Base-by-base conservation (phyloP, 2,888 invertebrate genomes). In the Dasysyrphus tricinctus region DNA sequence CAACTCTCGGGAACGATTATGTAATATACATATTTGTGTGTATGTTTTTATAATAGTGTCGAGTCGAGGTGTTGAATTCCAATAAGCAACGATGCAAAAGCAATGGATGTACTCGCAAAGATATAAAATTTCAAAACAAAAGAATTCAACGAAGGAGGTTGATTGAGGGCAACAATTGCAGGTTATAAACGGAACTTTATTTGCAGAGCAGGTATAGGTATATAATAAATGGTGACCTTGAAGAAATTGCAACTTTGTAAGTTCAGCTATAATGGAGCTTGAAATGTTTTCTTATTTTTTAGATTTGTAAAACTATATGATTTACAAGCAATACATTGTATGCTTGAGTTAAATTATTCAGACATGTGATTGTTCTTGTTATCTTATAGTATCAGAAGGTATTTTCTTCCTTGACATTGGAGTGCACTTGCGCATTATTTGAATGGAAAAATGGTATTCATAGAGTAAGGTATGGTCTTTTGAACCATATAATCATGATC, bases 171-270 rank as follows among this genome's bases (percentile, higher is more conserved):
- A 61, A 47, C 61, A 59, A 56, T 61, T 75, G 80, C 56, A 54
- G 59, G 16, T 69, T 59, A 61, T 29, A 47, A 63, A 57, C 29
- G 44, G 73, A 54, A 67, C 11, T 61, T 5, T 47, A 49, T 49
- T 70, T 76, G 56, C 49, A 19, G 34, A 32, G 65, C 0, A 24
- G n/a, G n/a, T n/a, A 24, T 2, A 24, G 3, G 3, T 24, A 24
- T 24, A 24, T 63, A 61, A 79, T 83, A 70, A 57, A 29, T 11
- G 69, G 1, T 79, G 83, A 79, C 83, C 83, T 83, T 83, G 79
- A 83, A 24, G 57, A 56, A 54, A 39, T 54, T 69, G 75, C 63
- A 54, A 34, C 16, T 44, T 44, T 75, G 49, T 42, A 69, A 37
- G n/a, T 16, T 32, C 14, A 29, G 29, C 11, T 34, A 24, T 24